A percentile compares a stretch with the other conserved stretches of the same genome.
Conservation (phyloP, 1,140 invertebrate species). For the Ips typographus region DNA sequence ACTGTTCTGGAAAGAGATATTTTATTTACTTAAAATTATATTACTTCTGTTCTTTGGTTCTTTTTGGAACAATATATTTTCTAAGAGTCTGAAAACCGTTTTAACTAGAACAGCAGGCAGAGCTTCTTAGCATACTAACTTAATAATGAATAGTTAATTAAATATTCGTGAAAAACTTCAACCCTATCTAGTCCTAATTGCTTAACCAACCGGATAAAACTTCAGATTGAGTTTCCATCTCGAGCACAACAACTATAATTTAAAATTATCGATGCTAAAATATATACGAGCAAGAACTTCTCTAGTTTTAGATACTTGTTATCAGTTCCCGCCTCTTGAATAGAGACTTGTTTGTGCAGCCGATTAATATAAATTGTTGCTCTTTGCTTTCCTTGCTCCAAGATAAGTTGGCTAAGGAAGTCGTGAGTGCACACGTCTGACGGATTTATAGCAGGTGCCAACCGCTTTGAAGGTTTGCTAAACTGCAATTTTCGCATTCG, state of each 20-base stretch:
- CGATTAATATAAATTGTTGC: constrained; percentile 30
- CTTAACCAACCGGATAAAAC: constrained; percentile 6
- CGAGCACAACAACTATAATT: constrained; percentile 8
- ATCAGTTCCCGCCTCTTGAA: constrained; percentile 19
- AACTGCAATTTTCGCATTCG: background rate
- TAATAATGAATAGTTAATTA: background rate
- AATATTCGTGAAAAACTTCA: constrained; percentile 5
- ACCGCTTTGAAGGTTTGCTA: constrained; percentile 1
- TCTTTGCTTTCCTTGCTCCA: constrained; percentile 9
- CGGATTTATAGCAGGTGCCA: constrained; percentile 22
- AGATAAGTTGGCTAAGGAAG: constrained; percentile 18
- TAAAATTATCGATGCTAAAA: constrained; percentile 22
- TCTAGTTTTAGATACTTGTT: constrained; percentile 19
- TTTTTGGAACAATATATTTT: constrained; percentile 1
- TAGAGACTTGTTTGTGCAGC: constrained; percentile 26
- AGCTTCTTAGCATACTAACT: background rate
- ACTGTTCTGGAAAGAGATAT: constrained; percentile 20
- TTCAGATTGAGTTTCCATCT: constrained; percentile 14
- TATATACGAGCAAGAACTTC: constrained; percentile 12
- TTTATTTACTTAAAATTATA: constrained; percentile 32
- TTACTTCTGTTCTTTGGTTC: constrained; percentile 10
- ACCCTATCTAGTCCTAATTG: constrained; percentile 10
- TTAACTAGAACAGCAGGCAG: background rate
- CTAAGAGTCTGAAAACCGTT: background rate
- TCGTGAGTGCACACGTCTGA: constrained; percentile 5